phyloP scores from a whole-genome alignment of 2,888 invertebrate species.

The Pimpla rufipes region DNA sequence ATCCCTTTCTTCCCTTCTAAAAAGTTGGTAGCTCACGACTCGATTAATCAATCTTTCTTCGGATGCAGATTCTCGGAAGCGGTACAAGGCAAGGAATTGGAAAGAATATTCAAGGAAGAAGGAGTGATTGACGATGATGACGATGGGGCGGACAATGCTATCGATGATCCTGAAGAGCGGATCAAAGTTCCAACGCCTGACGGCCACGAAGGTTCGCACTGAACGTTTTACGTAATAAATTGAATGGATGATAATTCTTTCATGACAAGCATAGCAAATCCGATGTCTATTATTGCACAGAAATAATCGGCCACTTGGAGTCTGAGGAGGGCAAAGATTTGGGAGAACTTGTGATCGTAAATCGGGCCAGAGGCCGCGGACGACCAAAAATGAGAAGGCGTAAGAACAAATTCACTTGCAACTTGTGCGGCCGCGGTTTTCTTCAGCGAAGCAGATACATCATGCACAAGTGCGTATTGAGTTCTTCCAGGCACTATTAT shows the following conservation, averaged over 20 bases:
- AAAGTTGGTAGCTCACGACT: neutral
- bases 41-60: neutral
- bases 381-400: conserved; percentile 86
- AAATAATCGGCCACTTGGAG: conserved; percentile 90
- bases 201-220: conserved; percentile 79
- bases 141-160: conserved; percentile 81
- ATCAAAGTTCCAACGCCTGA: conserved; percentile 75
- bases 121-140: conserved; percentile 89
- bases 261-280: too few relatives aligned
- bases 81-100: conserved; percentile 90
- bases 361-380: conserved; percentile 87
- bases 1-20: neutral
- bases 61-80: conserved; percentile 84
- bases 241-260: neutral
- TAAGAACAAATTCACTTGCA: conserved; percentile 86
- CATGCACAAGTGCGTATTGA: conserved; percentile 81
- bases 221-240: neutral
- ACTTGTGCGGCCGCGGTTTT: conserved; percentile 86
- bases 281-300: conserved; percentile 72
- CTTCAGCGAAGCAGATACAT: conserved; percentile 86
- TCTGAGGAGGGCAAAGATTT: conserved; percentile 87
- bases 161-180: conserved; percentile 79
- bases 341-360: conserved; percentile 89
- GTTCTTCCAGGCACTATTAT: neutral
- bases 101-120: conserved; percentile 90